Evolutionary conservation across 2,888 invertebrate genomes (phyloP).

Genomic region (Ennomos quercinarius): DNA sequence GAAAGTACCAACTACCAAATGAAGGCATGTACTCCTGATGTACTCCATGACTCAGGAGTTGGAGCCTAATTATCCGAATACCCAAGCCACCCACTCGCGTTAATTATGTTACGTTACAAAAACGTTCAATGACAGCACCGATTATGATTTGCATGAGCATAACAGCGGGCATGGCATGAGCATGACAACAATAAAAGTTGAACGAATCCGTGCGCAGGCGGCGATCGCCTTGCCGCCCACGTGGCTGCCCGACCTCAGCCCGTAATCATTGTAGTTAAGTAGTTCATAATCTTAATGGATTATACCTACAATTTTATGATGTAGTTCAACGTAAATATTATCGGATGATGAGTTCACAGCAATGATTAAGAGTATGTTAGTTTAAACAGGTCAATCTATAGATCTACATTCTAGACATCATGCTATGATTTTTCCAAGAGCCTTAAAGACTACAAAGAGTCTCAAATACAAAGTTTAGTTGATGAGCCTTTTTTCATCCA

Average conservation of each 20-base stretch:
- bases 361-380: too few relatives aligned
- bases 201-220: slow-evolving; percentile 32
- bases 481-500: too few relatives aligned
- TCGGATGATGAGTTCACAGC: slow-evolving; percentile 2
- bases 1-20: too few relatives aligned
- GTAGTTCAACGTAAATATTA: slow-evolving; percentile 18
- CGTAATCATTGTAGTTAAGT: slow-evolving; percentile 11
- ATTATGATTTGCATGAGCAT: slow-evolving; percentile 68
- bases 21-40: slow-evolving; percentile 8
- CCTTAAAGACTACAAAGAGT: too few relatives aligned
- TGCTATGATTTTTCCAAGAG: too few relatives aligned
- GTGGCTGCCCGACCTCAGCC: slow-evolving; percentile 20
- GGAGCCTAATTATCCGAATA: slow-evolving; percentile 41
- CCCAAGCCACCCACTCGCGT: slow-evolving; percentile 52
- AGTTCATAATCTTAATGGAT: slow-evolving; percentile 32
- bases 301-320: slow-evolving; percentile 27
- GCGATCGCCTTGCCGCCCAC: slow-evolving; percentile 34
- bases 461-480: too few relatives aligned
- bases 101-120: slow-evolving; percentile 62
- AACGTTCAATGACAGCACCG: slow-evolving; percentile 65
- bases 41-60: slow-evolving; percentile 25
- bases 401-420: too few relatives aligned
- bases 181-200: slow-evolving; percentile 33
- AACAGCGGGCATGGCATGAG: slow-evolving; percentile 49
- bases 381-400: too few relatives aligned